phyloP scores from a whole-genome alignment of 1,140 invertebrate species.

The Penaeus indicus region DNA sequence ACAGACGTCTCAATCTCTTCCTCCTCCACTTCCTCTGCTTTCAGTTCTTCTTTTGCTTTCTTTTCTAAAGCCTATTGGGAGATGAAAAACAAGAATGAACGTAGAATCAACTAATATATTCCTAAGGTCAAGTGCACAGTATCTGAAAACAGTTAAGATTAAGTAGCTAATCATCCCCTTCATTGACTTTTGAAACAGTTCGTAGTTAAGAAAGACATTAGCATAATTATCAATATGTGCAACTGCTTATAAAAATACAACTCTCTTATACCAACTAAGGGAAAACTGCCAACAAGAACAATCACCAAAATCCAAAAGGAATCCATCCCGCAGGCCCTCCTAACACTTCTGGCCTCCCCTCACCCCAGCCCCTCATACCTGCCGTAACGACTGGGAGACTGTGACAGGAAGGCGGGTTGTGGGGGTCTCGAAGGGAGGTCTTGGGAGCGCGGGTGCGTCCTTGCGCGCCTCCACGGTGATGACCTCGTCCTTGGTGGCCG shows the following conservation, averaged over 20 bases:
- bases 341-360: too few relatives aligned
- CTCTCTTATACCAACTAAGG: too few relatives aligned
- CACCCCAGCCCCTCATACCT: slow-evolving; percentile 58
- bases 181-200: too few relatives aligned
- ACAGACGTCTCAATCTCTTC: slow-evolving; percentile 7
- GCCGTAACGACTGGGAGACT: slow-evolving; percentile 69
- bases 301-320: too few relatives aligned
- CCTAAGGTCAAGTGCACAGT: neutral
- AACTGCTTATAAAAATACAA: too few relatives aligned
- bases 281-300: too few relatives aligned
- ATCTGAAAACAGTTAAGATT: neutral
- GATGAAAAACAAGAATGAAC: neutral
- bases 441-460: slow-evolving; percentile 24
- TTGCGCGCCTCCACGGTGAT: slow-evolving; percentile 38
- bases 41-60: slow-evolving; percentile 29
- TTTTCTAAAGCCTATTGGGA: slow-evolving; percentile 52
- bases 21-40: neutral
- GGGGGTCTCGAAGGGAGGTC: slow-evolving; percentile 67
- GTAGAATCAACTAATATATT: neutral
- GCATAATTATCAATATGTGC: too few relatives aligned
- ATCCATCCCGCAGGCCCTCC: too few relatives aligned
- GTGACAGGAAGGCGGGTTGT: slow-evolving; percentile 69
- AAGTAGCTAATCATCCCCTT: neutral
- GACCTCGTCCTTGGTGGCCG: slow-evolving; percentile 46
- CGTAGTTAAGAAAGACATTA: too few relatives aligned